Base-by-base conservation (phyloP, 2,113 vertebrate genomes). In the Barnardius zonarius region DNA sequence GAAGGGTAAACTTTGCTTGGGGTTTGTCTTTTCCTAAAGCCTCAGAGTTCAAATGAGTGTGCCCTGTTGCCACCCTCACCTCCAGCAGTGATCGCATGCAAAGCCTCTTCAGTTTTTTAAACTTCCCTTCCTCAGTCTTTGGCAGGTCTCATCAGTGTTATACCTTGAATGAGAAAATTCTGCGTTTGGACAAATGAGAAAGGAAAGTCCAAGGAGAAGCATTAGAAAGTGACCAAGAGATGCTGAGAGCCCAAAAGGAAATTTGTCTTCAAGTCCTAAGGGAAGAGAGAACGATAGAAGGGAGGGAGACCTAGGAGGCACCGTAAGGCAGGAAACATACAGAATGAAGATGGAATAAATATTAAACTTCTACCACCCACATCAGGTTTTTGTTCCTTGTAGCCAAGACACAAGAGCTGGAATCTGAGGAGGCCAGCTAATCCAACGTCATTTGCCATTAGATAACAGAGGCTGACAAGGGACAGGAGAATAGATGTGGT, bases 201-300 rank as follows among this genome's bases (percentile, higher is more conserved):
- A 63, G 46, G 33, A 88, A 91, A 86, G 68, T 14, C 7, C 51
- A 72, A 92, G 28, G 19, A 55, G 80, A 78, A 84, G 10, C 11
- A 68, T 64, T 23, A 72, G 27, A 55, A 79, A 84, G 16, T 19
- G 25, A 15, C 8, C n/a, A 25, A 73, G 23, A 75, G 48, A 59
- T 30, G 25, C 6, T 23, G 7, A 78, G 8, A 88, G 31, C 37
- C 7, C 33, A 66, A 80, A 76, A 54, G 18, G 11, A 69, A 85
- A 62, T 59, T 48, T 80, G 16, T 18, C 17, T 23, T 73, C 0
- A 68, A 83, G 30, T 68, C 57, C 11, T 51, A 9, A 19, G 8
- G 24, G 51, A 75, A 39, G 33, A 86, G 18, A n/a, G 0, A 77
- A 70, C 0, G 0, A 61, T 2, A 79, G 43, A 54, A 92, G 17